These are phyloP conservation scores for Papilio dardanus DNA, from an alignment of 1,140 invertebrate genomes.

Conservation along the genomic window DNA sequence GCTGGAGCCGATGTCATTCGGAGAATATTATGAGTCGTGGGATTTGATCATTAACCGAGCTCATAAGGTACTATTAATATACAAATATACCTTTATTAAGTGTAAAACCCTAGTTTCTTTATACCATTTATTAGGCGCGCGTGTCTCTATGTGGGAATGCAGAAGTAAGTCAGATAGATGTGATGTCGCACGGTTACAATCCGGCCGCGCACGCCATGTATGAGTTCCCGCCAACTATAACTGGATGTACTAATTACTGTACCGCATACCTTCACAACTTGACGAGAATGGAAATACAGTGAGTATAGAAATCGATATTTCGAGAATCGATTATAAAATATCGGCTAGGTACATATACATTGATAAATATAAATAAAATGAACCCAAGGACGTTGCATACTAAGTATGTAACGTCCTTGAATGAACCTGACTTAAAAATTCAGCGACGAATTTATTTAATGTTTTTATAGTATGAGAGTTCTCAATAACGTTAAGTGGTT, in stretches of 20 bases:
- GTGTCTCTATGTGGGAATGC: slow-evolving; percentile 64
- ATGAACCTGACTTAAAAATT: no score
- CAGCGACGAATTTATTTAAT: no score
- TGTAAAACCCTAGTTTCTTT: not conserved
- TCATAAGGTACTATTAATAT: slow-evolving; percentile 59
- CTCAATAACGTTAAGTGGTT: slow-evolving; percentile 67
- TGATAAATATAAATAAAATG: no score
- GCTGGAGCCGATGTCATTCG: slow-evolving; percentile 66
- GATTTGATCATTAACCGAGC: slow-evolving; percentile 67
- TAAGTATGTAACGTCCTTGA: no score
- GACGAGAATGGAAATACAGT: slow-evolving; percentile 76
- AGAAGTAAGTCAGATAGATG: slow-evolving; percentile 64
- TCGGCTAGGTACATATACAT: no score
- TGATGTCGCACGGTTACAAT: slow-evolving; percentile 71
- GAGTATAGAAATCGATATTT: slow-evolving; percentile 32
- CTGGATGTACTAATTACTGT: slow-evolving; percentile 69
- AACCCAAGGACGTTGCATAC: no score
- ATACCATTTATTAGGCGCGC: slow-evolving; percentile 49
- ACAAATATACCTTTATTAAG: not conserved
- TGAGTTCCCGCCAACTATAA: slow-evolving; percentile 72
- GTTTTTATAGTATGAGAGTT: slow-evolving; percentile 65
- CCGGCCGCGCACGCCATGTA: slow-evolving; percentile 65
- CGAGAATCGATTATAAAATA: not conserved
- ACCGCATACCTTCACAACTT: slow-evolving; percentile 70
- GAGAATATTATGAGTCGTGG: slow-evolving; percentile 74